Evolutionary conservation across 2,113 vertebrate genomes (phyloP).

Genomic region (Phyllostomus discolor): DNA sequence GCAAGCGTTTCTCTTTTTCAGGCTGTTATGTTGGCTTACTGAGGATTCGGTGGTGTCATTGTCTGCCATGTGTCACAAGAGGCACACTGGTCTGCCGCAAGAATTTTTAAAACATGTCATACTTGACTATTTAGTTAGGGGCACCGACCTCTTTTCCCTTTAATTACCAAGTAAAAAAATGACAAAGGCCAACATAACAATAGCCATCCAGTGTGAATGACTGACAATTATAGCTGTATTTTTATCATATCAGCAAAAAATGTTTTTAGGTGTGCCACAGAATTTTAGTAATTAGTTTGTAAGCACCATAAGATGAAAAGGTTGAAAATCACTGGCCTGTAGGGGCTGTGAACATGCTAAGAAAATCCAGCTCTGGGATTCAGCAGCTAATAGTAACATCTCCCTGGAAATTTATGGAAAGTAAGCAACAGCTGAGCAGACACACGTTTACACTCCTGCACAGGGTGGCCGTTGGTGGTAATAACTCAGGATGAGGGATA

Average conservation of each 20-base stretch:
- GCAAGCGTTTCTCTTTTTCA: neutral
- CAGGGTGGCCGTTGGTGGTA: fast-evolving
- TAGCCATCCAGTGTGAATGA: neutral
- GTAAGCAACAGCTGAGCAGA: neutral
- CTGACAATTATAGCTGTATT: neutral
- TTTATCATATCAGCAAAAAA: neutral
- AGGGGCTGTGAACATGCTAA: neutral
- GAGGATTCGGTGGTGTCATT: neutral
- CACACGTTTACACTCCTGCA: fast-evolving
- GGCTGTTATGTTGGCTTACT: neutral
- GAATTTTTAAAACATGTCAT: neutral
- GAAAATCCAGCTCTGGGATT: neutral
- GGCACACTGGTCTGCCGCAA: neutral
- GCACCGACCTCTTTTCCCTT: neutral
- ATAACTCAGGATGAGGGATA: neutral
- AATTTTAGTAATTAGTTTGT: neutral
- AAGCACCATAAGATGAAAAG: neutral
- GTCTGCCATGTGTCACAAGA: neutral
- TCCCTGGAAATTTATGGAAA: neutral
- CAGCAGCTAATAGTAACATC: neutral
- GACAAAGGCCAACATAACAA: neutral
- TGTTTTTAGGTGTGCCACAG: neutral
- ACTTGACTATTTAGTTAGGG: neutral
- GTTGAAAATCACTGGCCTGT: neutral
- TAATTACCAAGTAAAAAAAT: neutral